These are phyloP conservation scores for Xenotilapia longispinis DNA, from an alignment of 2,113 vertebrate genomes.

Conservation along the genomic window DNA sequence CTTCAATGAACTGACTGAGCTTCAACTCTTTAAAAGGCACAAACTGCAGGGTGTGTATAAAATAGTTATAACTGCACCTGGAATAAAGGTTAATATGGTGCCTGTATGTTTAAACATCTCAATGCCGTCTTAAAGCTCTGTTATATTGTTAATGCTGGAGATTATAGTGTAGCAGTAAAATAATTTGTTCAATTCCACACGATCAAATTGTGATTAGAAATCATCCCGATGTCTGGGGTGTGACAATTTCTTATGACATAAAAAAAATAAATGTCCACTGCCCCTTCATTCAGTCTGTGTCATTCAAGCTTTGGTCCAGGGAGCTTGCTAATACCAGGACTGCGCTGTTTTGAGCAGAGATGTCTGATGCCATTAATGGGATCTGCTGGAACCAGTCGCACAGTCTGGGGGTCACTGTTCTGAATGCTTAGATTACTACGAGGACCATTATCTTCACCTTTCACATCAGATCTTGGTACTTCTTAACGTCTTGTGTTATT, in stretches of 20 bases:
- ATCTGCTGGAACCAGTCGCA: background rate
- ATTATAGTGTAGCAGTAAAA: too few relatives aligned
- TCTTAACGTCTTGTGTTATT: background rate
- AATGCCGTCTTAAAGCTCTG: too few relatives aligned
- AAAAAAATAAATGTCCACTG: background rate
- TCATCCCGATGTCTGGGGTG: background rate
- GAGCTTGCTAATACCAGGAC: background rate
- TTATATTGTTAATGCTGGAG: too few relatives aligned
- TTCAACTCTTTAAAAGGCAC: background rate
- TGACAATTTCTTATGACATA: fast-evolving
- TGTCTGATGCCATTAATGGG: background rate
- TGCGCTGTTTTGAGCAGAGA: background rate
- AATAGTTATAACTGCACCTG: fast-evolving
- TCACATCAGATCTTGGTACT: background rate
- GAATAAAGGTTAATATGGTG: too few relatives aligned
- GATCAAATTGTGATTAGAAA: background rate
- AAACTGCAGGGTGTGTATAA: background rate
- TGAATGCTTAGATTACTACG: background rate
- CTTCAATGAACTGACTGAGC: background rate
- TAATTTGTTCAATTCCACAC: too few relatives aligned
- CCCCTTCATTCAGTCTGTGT: background rate
- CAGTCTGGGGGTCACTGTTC: background rate
- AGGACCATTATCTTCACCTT: background rate
- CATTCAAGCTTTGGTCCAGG: background rate
- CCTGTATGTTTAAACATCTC: too few relatives aligned